These are phyloP conservation scores for Camelus dromedarius DNA, from an alignment of 2,113 vertebrate species.

Conservation along the genomic window DNA sequence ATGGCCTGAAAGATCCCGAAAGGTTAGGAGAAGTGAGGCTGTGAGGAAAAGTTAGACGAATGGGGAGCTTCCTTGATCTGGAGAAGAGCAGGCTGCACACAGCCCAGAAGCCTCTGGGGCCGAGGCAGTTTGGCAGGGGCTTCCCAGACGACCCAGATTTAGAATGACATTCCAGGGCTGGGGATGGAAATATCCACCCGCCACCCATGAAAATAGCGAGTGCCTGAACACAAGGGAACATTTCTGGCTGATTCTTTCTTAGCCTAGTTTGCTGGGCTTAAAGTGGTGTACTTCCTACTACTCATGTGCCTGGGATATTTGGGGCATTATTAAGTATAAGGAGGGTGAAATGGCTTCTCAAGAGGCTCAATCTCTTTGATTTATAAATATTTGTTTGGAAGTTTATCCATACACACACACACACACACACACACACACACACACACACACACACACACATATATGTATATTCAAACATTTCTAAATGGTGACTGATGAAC, in stretches of 20 bases:
- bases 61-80: not conserved
- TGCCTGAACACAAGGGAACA: not conserved
- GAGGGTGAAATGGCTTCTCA: not conserved
- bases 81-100: not conserved
- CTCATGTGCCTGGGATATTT: not conserved
- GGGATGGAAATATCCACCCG: not conserved
- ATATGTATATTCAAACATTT: slow-evolving; percentile 35
- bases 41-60: not conserved
- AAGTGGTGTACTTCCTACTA: not conserved
- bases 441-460: no score
- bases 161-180: not conserved
- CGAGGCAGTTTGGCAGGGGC: no score
- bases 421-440: no score
- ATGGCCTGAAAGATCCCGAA: not conserved
- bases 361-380: not conserved
- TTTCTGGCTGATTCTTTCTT: not conserved
- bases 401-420: not conserved
- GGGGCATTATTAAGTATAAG: not conserved
- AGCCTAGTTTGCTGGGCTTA: not conserved
- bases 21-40: not conserved
- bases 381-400: slow-evolving; percentile 40
- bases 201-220: not conserved
- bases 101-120: not conserved
- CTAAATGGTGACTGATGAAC: not conserved
- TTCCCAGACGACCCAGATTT: not conserved